Base-by-base conservation (phyloP, 2,113 vertebrate species). In the Apteryx mantelli region DNA sequence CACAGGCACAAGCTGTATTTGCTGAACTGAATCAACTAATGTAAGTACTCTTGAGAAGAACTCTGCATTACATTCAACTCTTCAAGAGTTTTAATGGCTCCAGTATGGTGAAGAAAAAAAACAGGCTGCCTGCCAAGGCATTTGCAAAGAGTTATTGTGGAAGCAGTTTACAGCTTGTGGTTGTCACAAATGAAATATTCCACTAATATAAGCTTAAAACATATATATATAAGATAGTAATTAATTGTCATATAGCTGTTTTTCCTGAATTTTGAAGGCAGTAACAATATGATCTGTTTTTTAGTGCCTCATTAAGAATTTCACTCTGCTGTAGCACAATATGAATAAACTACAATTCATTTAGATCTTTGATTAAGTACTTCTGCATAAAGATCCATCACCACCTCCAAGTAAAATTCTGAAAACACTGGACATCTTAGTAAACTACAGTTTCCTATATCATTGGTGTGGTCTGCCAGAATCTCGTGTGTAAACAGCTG, bases 111-210 rank as follows among this genome's bases (percentile, higher is more conserved):
- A 58, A 84, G 9, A 4, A n/a, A 44, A 71, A 28, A 13, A 7
- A 5, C 2, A 74, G 60, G 38, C 73, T 84, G 64, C 38, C 65
- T 91, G 95, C 90, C 95, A 97, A 95, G 64, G 68, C 52, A 90
- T 95, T 91, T 93, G 60, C 69, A 91, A 63, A 92, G 81, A 86
- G 86, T 91, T 93, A 81, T 1, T 86, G 68, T 63, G 89, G 94
- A 82, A 94, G 76, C 64, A 82, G n/a, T 76, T 86, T 53, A 86
- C 28, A 84, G 88, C 48, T 95, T 86, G 88, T 76, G 77, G 76
- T 65, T 76, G 69, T 80, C 79, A 91, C 88, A 96, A 87, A 91
- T 69, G 50, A 93, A 95, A 69, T 79, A 95, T 69, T 76, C 86
- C 56, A 76, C 71, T 86, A 93, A 89, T 71, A 64, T 22, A 81